phyloP scores from a whole-genome alignment of 2,888 invertebrate species.

The Eupithecia centaureata region DNA sequence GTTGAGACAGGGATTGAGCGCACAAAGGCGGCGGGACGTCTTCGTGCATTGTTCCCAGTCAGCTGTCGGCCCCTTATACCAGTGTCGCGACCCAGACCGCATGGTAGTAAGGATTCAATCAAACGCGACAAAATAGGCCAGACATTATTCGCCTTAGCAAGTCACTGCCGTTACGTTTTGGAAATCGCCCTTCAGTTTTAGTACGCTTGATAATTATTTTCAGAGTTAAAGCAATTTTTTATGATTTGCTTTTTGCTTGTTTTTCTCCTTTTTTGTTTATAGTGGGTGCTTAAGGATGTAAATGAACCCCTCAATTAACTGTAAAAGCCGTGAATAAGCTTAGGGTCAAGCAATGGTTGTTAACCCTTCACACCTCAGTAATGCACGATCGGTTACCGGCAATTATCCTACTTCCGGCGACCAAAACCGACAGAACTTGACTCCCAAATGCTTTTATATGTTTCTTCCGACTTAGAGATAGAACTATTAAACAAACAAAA shows the following conservation, averaged over 20 bases:
- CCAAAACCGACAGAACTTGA: slow-evolving; percentile 59
- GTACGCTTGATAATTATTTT: too few relatives aligned
- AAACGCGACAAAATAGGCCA: slow-evolving; percentile 27
- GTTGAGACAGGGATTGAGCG: slow-evolving; percentile 60
- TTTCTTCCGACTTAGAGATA: slow-evolving; percentile 30
- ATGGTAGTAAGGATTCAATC: slow-evolving; percentile 30
- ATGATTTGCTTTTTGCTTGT: too few relatives aligned
- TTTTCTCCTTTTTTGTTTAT: slow-evolving; percentile 37
- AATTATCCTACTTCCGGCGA: slow-evolving; percentile 75
- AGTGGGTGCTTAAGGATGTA: slow-evolving; percentile 37
- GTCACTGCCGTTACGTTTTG: slow-evolving; percentile 19
- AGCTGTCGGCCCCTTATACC: slow-evolving; percentile 74
- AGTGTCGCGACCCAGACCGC: slow-evolving; percentile 59
- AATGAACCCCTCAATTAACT: slow-evolving; percentile 43
- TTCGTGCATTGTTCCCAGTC: slow-evolving; percentile 78
- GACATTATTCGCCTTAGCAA: slow-evolving; percentile 25
- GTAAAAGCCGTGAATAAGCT: slow-evolving; percentile 55
- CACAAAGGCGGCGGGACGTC: slow-evolving; percentile 81
- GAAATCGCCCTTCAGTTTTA: slow-evolving; percentile 9
- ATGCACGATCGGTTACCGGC: slow-evolving; percentile 76
- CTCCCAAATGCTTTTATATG: slow-evolving; percentile 48
- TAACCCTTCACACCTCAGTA: slow-evolving; percentile 80
- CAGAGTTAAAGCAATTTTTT: too few relatives aligned
- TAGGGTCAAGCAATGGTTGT: slow-evolving; percentile 78
- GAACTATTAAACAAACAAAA: slow-evolving; percentile 15